Evolutionary conservation across 2,888 invertebrate species (phyloP).

Genomic region (Sisyra terminalis): DNA sequence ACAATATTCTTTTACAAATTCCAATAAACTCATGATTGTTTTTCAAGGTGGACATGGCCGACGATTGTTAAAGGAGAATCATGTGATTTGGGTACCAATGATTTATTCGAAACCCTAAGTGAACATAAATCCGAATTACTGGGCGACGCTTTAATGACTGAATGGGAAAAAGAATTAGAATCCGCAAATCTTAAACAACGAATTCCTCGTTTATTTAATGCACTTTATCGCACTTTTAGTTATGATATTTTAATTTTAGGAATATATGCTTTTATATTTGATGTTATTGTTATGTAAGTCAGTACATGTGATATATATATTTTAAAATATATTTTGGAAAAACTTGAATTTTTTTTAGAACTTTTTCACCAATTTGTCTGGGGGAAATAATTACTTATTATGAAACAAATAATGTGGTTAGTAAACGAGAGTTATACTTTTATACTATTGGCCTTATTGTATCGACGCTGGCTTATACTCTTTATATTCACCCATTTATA

Average conservation of each 20-base stretch:
- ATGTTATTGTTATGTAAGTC: neutral
- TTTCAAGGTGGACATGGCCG: no score
- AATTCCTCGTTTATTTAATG: neutral
- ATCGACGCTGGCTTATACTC: neutral
- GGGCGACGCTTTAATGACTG: neutral
- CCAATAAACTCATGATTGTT: no score
- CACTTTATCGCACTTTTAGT: neutral
- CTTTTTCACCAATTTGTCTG: neutral
- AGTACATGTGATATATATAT: neutral
- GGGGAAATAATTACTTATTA: slow-evolving; percentile 1
- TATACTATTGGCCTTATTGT: neutral
- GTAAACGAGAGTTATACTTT: neutral
- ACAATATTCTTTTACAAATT: no score
- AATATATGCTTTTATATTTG: neutral
- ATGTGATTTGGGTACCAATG: neutral
- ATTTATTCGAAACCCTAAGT: neutral
- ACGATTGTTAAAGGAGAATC: neutral
- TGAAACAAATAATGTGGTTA: neutral
- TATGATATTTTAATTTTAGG: neutral
- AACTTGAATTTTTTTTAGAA: neutral
- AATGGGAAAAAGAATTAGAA: no score
- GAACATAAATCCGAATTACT: neutral
- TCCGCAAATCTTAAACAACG: no score
- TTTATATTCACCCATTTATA: slow-evolving; percentile 47
- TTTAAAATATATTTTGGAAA: neutral